phyloP scores from a whole-genome alignment of 2,888 invertebrate species.

The Chrysotoxum bicinctum region DNA sequence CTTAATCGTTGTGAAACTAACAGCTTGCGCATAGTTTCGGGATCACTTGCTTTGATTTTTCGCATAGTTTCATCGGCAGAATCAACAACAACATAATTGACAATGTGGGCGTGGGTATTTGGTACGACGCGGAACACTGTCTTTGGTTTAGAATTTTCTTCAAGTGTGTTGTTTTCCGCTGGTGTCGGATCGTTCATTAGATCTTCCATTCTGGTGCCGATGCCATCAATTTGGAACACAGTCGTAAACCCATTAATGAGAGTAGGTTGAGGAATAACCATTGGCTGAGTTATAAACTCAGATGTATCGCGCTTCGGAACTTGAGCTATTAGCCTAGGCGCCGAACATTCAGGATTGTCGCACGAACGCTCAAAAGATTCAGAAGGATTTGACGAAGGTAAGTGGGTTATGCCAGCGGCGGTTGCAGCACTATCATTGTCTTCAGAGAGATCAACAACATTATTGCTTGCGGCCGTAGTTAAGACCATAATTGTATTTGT shows the following conservation, averaged over 20 bases:
- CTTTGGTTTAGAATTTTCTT: slow-evolving; percentile 45
- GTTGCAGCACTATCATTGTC: slow-evolving; percentile 31
- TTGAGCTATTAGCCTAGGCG: slow-evolving; percentile 76
- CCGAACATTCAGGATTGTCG: slow-evolving; percentile 76
- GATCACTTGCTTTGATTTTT: slow-evolving; percentile 78
- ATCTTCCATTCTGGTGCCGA: slow-evolving; percentile 76
- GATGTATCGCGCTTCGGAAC: slow-evolving; percentile 77
- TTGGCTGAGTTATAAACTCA: slow-evolving; percentile 78
- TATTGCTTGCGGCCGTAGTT: neutral
- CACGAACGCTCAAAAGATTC: slow-evolving; percentile 74
- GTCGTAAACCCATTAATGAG: slow-evolving; percentile 79
- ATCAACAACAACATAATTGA: slow-evolving; percentile 79
- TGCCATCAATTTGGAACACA: slow-evolving; percentile 79
- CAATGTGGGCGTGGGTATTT: slow-evolving; percentile 80
- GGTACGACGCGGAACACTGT: slow-evolving; percentile 79
- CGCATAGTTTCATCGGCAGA: slow-evolving; percentile 78
- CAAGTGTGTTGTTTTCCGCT: neutral
- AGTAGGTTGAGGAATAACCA: slow-evolving; percentile 77
- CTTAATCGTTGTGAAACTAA: slow-evolving; percentile 78
- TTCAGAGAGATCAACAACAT: slow-evolving; percentile 45
- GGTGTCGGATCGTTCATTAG: slow-evolving; percentile 73
- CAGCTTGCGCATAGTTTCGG: slow-evolving; percentile 78
- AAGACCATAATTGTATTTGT: neutral
- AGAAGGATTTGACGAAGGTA: neutral
- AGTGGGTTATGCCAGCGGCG: neutral